phyloP scores from a whole-genome alignment of 2,888 invertebrate species.

The Drosophila fulvimacula region DNA sequence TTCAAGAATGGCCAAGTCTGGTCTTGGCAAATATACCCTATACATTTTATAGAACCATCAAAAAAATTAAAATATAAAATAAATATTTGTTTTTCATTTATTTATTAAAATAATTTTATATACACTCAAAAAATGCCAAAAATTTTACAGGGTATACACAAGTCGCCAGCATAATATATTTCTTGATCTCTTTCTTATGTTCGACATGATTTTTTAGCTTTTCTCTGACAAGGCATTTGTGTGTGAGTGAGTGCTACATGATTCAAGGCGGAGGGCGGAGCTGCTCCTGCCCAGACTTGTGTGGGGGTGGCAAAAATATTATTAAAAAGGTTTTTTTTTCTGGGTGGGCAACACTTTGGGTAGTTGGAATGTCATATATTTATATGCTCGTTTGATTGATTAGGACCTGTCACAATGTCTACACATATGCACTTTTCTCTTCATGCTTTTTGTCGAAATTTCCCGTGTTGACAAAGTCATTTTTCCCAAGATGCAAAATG shows the following conservation, averaged over 20 bases:
- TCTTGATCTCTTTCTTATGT: constrained; percentile 1
- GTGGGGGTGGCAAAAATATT: constrained; percentile 48
- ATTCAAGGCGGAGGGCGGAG: constrained; percentile 26
- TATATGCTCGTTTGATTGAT: constrained; percentile 62
- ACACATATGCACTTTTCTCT: constrained; percentile 34
- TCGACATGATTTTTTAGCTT: constrained; percentile 51
- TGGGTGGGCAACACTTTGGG: neutral
- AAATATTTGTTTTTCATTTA: too few species aligned
- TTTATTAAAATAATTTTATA: too few species aligned
- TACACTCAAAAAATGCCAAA: neutral
- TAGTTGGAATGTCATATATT: constrained; percentile 54
- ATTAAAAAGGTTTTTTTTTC: constrained; percentile 72
- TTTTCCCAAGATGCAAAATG: constrained; percentile 46
- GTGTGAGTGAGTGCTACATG: constrained; percentile 46
- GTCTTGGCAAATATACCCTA: too few species aligned
- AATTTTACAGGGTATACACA: constrained; percentile 34
- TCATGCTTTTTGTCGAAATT: constrained; percentile 29
- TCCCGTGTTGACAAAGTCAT: constrained; percentile 62
- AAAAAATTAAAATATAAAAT: too few species aligned
- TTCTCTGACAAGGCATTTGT: constrained; percentile 60
- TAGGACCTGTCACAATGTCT: constrained; percentile 67
- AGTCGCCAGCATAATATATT: too few species aligned
- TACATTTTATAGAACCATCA: too few species aligned
- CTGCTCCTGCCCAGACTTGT: constrained; percentile 9
- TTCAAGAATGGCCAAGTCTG: too few species aligned